Conservation (phyloP, 2,113 vertebrate species). For the Pica pica region DNA sequence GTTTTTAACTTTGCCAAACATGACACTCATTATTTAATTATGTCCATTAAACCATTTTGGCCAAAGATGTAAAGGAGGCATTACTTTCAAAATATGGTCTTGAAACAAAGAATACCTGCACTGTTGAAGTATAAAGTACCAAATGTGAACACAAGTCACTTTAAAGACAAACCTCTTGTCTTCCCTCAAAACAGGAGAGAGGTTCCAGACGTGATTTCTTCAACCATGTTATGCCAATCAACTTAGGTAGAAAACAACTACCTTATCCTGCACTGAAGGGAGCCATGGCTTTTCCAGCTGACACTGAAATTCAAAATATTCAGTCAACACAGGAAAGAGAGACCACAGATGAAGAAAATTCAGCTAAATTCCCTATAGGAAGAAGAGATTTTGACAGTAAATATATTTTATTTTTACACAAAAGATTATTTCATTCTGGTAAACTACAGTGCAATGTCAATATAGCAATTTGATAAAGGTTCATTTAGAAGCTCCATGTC, state of each 20-base stretch:
- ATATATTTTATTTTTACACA: slow-evolving; percentile 27
- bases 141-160: not conserved
- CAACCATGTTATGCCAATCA: slow-evolving; percentile 54
- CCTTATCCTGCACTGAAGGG: slow-evolving; percentile 71
- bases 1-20: not conserved
- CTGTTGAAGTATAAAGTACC: not conserved
- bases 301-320: slow-evolving; percentile 63
- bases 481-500: not conserved
- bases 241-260: slow-evolving; percentile 44
- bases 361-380: slow-evolving; percentile 75
- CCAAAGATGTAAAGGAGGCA: not conserved
- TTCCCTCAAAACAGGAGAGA: slow-evolving; percentile 61
- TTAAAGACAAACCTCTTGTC: not conserved
- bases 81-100: not conserved
- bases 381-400: slow-evolving; percentile 87
- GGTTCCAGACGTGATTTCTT: slow-evolving; percentile 61
- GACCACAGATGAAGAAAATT: slow-evolving; percentile 70
- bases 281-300: slow-evolving; percentile 62
- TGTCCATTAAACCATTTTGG: not conserved
- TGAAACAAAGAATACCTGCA: not conserved
- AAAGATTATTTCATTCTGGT: not conserved
- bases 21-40: not conserved
- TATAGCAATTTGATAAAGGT: not conserved
- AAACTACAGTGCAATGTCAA: not conserved
- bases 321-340: slow-evolving; percentile 77